phyloP scores from a whole-genome alignment of 2,888 invertebrate genomes.

The Caenorhabditis sp. region DNA sequence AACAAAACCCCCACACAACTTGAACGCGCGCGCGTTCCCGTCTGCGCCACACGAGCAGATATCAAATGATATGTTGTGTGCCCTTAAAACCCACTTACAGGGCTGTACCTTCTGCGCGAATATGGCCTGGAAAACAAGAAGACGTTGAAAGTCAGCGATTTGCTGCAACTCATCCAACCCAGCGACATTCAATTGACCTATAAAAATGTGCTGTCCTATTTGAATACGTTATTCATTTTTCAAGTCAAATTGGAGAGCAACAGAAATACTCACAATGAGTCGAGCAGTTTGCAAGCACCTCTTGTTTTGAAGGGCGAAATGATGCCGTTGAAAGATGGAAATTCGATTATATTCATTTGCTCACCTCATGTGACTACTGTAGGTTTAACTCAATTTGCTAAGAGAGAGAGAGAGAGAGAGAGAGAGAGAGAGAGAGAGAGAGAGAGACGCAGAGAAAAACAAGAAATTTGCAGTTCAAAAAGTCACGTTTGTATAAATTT shows the following conservation, averaged over 20 bases:
- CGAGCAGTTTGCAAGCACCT: conserved; percentile 49
- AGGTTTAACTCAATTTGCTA: too few relatives aligned
- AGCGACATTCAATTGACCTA: conserved; percentile 65
- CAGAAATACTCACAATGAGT: conserved; percentile 51
- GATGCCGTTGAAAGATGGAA: conserved; percentile 59
- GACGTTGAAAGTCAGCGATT: conserved; percentile 60
- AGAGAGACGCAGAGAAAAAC: too few relatives aligned
- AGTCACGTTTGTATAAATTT: too few relatives aligned
- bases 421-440: neutral
- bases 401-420: neutral
- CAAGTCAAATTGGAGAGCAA: conserved; percentile 58
- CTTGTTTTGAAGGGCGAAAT: conserved; percentile 56
- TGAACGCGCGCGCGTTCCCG: too few relatives aligned
- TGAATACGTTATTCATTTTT: conserved; percentile 67
- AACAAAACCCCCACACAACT: too few relatives aligned
- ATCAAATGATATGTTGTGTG: too few relatives aligned
- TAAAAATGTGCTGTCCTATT: conserved; percentile 60
- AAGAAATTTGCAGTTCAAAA: too few relatives aligned
- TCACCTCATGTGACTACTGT: conserved; percentile 66
- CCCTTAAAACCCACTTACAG: too few relatives aligned
- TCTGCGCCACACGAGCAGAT: too few relatives aligned
- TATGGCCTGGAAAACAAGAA: conserved; percentile 61
- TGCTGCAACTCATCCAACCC: conserved; percentile 64
- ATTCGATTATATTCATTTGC: conserved; percentile 64
- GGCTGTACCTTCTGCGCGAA: conserved; percentile 58